A percentile compares a stretch with the other conserved stretches of the same genome.
These are phyloP conservation scores for Malurus cyaneus DNA, from an alignment of 2,113 vertebrate species.

Conservation along the genomic window DNA sequence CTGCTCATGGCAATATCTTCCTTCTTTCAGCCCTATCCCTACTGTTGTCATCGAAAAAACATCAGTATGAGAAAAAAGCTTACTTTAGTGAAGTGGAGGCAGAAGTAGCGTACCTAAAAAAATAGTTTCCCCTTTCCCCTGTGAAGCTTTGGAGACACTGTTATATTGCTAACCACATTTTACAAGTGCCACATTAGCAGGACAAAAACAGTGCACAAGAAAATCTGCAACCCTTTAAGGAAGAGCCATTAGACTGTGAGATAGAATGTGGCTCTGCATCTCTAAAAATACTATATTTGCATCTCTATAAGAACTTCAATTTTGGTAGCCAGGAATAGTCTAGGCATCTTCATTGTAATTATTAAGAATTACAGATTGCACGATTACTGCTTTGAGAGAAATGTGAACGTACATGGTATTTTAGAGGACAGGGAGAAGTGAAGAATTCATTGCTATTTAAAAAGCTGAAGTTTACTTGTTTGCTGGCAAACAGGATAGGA, in stretches of 20 bases:
- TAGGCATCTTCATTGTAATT: slow-evolving; percentile 30
- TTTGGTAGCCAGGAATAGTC: neutral
- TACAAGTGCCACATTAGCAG: neutral
- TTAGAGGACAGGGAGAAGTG: neutral
- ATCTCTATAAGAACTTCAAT: slow-evolving; percentile 11
- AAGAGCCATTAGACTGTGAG: neutral
- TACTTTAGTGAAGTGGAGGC: neutral
- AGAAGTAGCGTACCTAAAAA: neutral
- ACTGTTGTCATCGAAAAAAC: neutral
- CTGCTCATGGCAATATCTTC: neutral
- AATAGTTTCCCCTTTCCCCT: neutral
- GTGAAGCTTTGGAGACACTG: neutral
- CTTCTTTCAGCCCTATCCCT: neutral
- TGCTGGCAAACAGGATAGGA: neutral
- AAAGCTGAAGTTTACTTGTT: slow-evolving; percentile 5
- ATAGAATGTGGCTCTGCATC: slow-evolving; percentile 8
- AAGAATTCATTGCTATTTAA: slow-evolving; percentile 10
- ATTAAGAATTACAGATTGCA: slow-evolving; percentile 34
- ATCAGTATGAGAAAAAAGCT: neutral
- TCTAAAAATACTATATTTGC: slow-evolving; percentile 47
- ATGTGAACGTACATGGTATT: neutral
- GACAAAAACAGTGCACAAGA: neutral
- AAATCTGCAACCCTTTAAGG: neutral
- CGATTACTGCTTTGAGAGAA: slow-evolving; percentile 39
- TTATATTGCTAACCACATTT: neutral